Base-by-base conservation (phyloP, 2,113 vertebrate species). In the Nannobrachium achirus region DNA sequence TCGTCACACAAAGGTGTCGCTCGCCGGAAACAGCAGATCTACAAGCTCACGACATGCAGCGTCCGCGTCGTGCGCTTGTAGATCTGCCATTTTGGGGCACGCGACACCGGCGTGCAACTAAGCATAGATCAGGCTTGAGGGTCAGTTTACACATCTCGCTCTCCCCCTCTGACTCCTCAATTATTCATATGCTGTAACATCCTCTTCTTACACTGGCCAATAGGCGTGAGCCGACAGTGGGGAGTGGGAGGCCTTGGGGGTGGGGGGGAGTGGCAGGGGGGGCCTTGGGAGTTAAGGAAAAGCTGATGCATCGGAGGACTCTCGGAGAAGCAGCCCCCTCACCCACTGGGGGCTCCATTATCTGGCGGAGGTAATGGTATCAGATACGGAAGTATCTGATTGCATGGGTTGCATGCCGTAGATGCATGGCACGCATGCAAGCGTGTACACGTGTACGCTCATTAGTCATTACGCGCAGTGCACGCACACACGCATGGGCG, bases 121-220 rank as follows among this genome's bases (percentile, higher is more conserved):
- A 33, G 25, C 25, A 33, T 5, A 33, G 25, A 33, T 33, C 25
- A 33, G 25, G 25, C 25, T 33, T 46, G 33, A 76, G 84, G 86
- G 86, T 91, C 88, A 81, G 81, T 81, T 89, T 90, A 87, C 88
- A 84, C 76, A 63, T 85, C 74, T 80, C 75, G 83, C 63, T 58
- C 57, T 58, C 57, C 48, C 81, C 58, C 63, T 70, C 51, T 59
- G 53, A 73, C 75, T 78, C 46, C 73, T 91, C 78, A 87, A 91
- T 91, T 89, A 90, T 90, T 90, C 79, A 89, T 91, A 78, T 71
- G 65, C 73, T 63, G 67, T 85, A 86, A 86, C 85, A 83, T 89
- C 87, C 80, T 84, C 70, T 84, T 42, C 63, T 33, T 45, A 51
- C 63, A 56, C 39, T 44, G 65, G 64, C 87, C 88, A 89, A 87